Evolutionary conservation across 2,113 vertebrate genomes (phyloP), one percentile per base, ranked within the genome.

Genomic region (Tragelaphus strepsiceros): DNA sequence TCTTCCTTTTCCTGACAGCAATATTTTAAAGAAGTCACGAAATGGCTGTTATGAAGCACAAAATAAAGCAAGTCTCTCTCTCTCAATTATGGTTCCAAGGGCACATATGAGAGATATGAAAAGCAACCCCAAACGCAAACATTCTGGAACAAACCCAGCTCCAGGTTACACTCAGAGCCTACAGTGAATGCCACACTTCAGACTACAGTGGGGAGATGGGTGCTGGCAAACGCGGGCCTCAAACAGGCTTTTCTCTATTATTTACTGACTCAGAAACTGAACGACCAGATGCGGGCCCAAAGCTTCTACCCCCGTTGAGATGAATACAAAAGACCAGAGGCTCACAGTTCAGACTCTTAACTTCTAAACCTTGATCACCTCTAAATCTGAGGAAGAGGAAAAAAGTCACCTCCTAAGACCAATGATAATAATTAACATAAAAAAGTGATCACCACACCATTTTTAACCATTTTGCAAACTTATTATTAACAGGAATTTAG

Each of bases 1-100:
- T 95, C 78, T 86, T 89, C 84, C n/a, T 87, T 80, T 95, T 91
- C 59, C 49, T 93, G 61, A 15, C 61, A 71, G 43, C 28, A 80
- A 28, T 82, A 89, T 35, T 71, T 88, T 62, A 88, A 53, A 78
- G 58, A 10, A 61, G 30, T 32, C 71, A 86, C 17, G 22, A 67
- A 88, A 39, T 7, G 19, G 67, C 21, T 85, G 19, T 46, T 39
- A 58, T 2, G 22, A 96, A 85, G 80, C 35, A 35, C n/a, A 51
- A 80, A 81, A 80, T 56, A 87, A 78, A 64, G 17, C 21, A 51
- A 19, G 12, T n/a, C 32, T 77, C 35, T 53, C 49, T 56, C 56
- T 56, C 61, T 46, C 30, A 39, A 15, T 61, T 54, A 93, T 2
- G 39, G 39, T 49, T 84, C 61, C 15, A 35, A 82, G 71, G 26